Evolutionary conservation across 2,113 vertebrate genomes (phyloP).

Genomic region (Lycaon pictus): DNA sequence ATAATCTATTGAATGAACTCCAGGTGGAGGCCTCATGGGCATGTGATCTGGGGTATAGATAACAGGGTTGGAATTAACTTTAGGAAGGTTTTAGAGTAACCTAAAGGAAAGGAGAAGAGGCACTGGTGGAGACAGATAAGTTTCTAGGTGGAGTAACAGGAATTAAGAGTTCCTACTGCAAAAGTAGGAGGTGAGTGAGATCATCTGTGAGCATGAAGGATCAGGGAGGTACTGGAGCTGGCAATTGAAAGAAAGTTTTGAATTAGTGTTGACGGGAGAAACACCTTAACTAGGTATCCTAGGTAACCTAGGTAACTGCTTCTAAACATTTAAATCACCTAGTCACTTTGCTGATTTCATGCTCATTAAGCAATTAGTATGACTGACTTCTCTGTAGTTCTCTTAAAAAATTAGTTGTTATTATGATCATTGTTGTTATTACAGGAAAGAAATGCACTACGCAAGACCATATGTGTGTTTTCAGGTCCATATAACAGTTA

Average conservation of each 20-base stretch:
- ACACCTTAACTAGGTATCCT: not conserved
- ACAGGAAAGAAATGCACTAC: not conserved
- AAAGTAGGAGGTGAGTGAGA: not conserved
- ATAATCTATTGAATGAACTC: not conserved
- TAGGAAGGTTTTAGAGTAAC: not conserved
- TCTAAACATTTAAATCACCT: not conserved
- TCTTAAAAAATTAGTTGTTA: not conserved
- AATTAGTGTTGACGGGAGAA: not conserved
- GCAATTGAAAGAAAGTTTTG: not conserved
- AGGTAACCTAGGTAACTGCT: not conserved
- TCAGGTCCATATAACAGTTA: not conserved
- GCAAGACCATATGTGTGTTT: not conserved
- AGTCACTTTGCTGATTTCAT: not conserved
- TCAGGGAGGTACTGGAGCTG: no score
- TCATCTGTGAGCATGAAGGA: not conserved
- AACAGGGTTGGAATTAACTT: not conserved
- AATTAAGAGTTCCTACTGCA: not conserved
- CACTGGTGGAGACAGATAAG: not conserved
- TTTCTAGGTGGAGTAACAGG: not conserved
- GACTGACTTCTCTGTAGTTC: not conserved
- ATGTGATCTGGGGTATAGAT: not conserved
- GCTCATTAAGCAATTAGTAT: not conserved
- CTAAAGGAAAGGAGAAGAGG: not conserved
- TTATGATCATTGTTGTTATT: not conserved
- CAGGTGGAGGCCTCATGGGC: not conserved